A percentile compares a stretch with the other conserved stretches of the same genome.
Evolutionary conservation across 2,888 invertebrate genomes (phyloP).

Genomic region (Junonia oenone): DNA sequence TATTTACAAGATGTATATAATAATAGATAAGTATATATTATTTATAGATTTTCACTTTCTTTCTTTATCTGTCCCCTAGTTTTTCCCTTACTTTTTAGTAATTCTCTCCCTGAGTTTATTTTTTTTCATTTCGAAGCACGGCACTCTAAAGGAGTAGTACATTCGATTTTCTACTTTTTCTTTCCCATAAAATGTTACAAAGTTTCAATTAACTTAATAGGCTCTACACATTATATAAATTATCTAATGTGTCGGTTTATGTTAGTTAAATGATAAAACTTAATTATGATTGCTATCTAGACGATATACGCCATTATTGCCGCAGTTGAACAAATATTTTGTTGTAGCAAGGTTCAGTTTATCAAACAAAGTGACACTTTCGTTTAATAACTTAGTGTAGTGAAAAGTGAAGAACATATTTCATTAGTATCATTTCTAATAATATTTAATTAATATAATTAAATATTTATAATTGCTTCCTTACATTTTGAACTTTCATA

Average conservation of each 20-base stretch:
- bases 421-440: neutral
- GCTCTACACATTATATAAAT: neutral
- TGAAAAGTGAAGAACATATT: neutral
- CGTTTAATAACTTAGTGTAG: neutral
- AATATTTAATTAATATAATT: too few relatives aligned
- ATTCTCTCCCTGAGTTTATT: too few relatives aligned
- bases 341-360: neutral
- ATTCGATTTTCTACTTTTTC: too few relatives aligned
- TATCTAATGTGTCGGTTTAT: neutral
- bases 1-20: too few relatives aligned
- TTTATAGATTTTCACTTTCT: too few relatives aligned
- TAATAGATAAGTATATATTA: too few relatives aligned
- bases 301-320: neutral
- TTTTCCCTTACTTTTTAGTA: too few relatives aligned
- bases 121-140: too few relatives aligned
- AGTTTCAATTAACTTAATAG: neutral
- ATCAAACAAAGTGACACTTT: neutral
- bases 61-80: too few relatives aligned
- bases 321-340: neutral
- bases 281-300: constrained; percentile 1
- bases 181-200: neutral
- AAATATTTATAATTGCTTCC: too few relatives aligned
- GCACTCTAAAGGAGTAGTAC: too few relatives aligned
- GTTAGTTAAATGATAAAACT: neutral
- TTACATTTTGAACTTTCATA: too few relatives aligned